Evolutionary conservation across 2,113 vertebrate genomes (phyloP), one percentile per base, ranked within the genome.

Genomic region (Scortum barcoo): DNA sequence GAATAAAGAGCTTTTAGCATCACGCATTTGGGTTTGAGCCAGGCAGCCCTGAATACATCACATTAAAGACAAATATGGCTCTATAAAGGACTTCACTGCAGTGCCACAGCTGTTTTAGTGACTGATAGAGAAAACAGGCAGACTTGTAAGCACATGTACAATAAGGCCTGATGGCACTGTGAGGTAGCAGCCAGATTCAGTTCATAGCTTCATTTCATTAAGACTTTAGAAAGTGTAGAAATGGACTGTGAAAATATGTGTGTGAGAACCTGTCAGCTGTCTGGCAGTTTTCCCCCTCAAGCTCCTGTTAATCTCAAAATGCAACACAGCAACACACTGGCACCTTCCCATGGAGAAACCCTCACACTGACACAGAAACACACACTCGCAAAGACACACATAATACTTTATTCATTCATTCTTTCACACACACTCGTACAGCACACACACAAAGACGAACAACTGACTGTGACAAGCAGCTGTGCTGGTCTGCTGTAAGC

Each of bases 21-120:
- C 75, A 65, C 13, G 58, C 50, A 79, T 74, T 80, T 80, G 48
- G 69, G 74, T 72, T 38, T 44, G 30, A 73, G 76, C 76, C 86
- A 77, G 10, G 22, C 11, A n/a, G 58, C 58, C 0, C 14, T 76
- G 57, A 82, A 80, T 80, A 40, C 53, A 81, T 84, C 62, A 36
- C 58, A 70, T 80, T 65, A 66, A 11, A 61, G 58, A 72, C 70
- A 50, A 84, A 83, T 60, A 44, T 62, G 53, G 10, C 38, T 24
- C 30, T 19, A 57, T 78, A 67, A 86, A 84, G 53, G 58, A 74
- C 63, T 76, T 67, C 6, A 76, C 62, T 67, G 79, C 63, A 28
- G 61, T 51, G n/a, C 19, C 71, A 56, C 78, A 69, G 42, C 72
- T 46, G 76, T 46, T 78, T 56, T 13, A 81, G 28, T 24, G 22